A percentile compares a stretch with the other conserved stretches of the same genome.
These are phyloP conservation scores for Zenarchopterus dispar DNA, from an alignment of 2,797 vertebrate genomes.

Conservation along the genomic window DNA sequence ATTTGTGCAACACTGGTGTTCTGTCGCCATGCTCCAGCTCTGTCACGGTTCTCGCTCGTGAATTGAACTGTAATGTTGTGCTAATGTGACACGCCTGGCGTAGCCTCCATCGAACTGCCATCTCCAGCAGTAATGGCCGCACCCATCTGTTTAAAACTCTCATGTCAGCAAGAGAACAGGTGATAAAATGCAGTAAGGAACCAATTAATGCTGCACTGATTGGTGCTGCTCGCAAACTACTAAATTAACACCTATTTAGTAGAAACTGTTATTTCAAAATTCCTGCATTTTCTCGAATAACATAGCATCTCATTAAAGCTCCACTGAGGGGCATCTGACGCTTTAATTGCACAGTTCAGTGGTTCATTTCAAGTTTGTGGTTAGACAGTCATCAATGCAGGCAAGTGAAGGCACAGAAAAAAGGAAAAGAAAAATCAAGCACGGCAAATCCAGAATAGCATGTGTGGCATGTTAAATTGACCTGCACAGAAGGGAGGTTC, in stretches of 20 bases:
- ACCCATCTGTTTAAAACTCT: slow-evolving; percentile 1
- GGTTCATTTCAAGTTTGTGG: background rate
- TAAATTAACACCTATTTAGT: background rate
- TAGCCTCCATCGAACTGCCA: background rate
- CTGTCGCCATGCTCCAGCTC: background rate
- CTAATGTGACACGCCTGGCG: background rate
- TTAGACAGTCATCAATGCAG: background rate
- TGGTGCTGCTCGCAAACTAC: background rate
- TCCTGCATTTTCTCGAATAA: slow-evolving; percentile 1
- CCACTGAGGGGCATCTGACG: background rate
- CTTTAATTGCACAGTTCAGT: background rate
- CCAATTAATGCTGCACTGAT: background rate
- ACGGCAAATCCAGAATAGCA: slow-evolving; percentile 5
- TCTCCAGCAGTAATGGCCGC: background rate
- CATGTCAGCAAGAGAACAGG: background rate
- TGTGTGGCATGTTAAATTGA: slow-evolving; percentile 5
- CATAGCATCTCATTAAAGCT: background rate
- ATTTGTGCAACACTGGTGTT: background rate
- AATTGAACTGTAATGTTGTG: slow-evolving; percentile 3
- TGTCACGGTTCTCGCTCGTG: background rate
- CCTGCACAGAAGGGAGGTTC: background rate
- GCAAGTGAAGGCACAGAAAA: background rate
- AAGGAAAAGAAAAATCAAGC: background rate
- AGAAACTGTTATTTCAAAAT: background rate
- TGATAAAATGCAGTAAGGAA: background rate